Conservation (phyloP, 1,140 invertebrate genomes). For the Drosophila pseudoobscura region DNA sequence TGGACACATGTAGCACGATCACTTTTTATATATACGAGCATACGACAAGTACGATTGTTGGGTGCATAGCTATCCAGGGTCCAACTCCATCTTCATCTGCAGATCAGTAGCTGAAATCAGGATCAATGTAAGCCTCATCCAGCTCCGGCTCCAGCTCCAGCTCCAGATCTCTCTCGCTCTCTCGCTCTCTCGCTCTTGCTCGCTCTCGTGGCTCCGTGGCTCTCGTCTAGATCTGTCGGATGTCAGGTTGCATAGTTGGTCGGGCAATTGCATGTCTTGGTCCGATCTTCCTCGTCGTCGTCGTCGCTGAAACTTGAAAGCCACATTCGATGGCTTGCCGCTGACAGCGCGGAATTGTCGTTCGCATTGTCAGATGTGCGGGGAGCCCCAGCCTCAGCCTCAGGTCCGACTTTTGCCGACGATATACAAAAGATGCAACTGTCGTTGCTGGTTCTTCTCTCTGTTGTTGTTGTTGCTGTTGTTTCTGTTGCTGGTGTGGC, state of each 20-base stretch:
- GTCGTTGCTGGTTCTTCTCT: conserved; percentile 52
- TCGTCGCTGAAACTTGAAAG: conserved; percentile 76
- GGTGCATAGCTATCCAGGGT: conserved; percentile 14
- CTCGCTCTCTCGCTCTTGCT: conserved; percentile 1
- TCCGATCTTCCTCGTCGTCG: conserved; percentile 35
- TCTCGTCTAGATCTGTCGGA: conserved; percentile 75
- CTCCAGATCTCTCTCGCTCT: conserved; percentile 8
- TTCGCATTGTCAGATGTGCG: conserved; percentile 68
- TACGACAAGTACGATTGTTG: conserved; percentile 1
- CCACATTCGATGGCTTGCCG: conserved; percentile 58
- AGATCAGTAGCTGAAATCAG: conserved; percentile 78
- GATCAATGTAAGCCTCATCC: conserved; percentile 72
- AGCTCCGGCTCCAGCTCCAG: conserved; percentile 33
- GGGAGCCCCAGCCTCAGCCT: background rate
- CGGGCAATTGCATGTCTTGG: conserved; percentile 73
- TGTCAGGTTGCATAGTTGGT: conserved; percentile 75
- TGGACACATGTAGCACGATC: conserved; percentile 78
- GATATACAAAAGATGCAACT: conserved; percentile 81
- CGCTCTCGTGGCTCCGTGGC: background rate
- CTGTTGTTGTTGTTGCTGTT: conserved; percentile 39
- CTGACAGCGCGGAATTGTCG: conserved; percentile 80
- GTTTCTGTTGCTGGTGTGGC: conserved; percentile 5
- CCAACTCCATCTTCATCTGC: conserved; percentile 43
- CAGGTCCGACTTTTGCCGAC: conserved; percentile 48
- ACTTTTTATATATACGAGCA: conserved; percentile 46